phyloP scores from a whole-genome alignment of 2,797 vertebrate genomes.

The Melanotaenia maccullochi region DNA sequence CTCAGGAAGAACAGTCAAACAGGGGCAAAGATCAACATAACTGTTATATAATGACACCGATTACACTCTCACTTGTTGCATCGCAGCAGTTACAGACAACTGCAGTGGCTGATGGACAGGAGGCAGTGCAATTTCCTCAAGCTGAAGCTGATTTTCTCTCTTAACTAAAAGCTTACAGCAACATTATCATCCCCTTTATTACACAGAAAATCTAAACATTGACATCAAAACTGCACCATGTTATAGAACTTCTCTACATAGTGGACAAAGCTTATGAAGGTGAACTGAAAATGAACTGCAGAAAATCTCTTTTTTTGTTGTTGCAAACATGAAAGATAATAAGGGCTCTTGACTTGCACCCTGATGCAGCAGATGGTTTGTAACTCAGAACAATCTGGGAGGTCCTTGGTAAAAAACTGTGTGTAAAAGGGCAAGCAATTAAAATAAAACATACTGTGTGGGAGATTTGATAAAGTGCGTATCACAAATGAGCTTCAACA shows the following conservation, averaged over 20 bases:
- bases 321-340: neutral
- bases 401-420: neutral
- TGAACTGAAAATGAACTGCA: neutral
- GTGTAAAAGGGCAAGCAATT: neutral
- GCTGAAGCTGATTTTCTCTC: neutral
- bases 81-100: conserved; percentile 1
- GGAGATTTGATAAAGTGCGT: neutral
- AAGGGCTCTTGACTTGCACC: neutral
- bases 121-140: too few relatives aligned
- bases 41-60: conserved; percentile 15
- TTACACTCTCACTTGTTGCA: neutral
- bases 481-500: neutral
- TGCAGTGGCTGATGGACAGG: too few relatives aligned
- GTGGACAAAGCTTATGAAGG: neutral
- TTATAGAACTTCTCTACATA: neutral
- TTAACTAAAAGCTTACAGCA: neutral
- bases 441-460: neutral
- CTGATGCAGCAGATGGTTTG: neutral
- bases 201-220: neutral
- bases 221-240: neutral
- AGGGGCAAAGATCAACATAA: conserved; percentile 10
- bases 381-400: neutral
- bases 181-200: neutral
- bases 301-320: neutral
- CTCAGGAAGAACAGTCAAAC: conserved; percentile 33